Evolutionary conservation across 2,888 invertebrate genomes (phyloP), one percentile per base, ranked within the genome.

Genomic region (Marasmarcha lunaedactyla): DNA sequence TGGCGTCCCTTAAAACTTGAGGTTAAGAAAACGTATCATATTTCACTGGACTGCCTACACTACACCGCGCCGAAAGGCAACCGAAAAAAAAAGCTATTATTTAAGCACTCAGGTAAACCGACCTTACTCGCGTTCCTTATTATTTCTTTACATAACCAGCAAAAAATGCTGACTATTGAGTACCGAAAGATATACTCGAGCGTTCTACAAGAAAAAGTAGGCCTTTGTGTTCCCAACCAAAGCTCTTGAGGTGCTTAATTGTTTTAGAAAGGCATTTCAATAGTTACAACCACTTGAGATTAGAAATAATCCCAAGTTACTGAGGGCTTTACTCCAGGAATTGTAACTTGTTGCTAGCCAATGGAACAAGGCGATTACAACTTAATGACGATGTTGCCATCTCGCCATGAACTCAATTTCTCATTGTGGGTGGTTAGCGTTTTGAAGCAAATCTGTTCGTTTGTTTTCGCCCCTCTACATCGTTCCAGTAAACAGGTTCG

Each of bases 31-130:
- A 55, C 49, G 54, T 67, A 67, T 68, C 64, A 49, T 51, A 54
- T 66, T 57, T 57, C 67, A 40, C 63, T 62, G 65, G 59, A 49
- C n/a, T 20, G 7, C 51, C 52, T 54, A 62, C 48, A 62, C 60
- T 55, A n/a, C 27, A 14, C 2, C 15, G 15, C 6, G 15, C n/a
- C 49, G 14, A 47, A 39, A 36, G 14, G 40, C 35, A 36, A 46
- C 46, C 48, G 60, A 65, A 71, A 71, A 63, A 59, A 39, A 7
- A 46, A 51, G 45, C 61, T 56, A 66, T 71, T 72, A 70, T 71
- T 62, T 57, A 57, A 54, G 49, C 49, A 56, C 45, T 57, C 77
- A 77, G 78, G 77, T 78, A 77, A 68, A 68, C 53, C 64, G 63
- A 68, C 63, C 62, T 59, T 64, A 51, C 57, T 62, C 59, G 54